A percentile compares a stretch with the other conserved stretches of the same genome.
Evolutionary conservation across 2,113 vertebrate genomes (phyloP).

Genomic region (Sciurus niger): DNA sequence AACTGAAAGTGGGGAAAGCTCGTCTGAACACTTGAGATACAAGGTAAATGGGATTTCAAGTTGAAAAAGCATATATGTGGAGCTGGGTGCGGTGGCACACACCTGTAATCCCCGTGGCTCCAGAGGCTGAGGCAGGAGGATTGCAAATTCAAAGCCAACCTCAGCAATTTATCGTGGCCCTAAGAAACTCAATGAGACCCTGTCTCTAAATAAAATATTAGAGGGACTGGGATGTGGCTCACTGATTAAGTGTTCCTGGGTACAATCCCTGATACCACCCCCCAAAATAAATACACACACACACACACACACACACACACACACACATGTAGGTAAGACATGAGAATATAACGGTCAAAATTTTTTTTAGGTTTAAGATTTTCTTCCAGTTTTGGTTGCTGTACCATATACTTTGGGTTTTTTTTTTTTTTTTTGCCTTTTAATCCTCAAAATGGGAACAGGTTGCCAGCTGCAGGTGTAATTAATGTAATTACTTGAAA

Average conservation of each 20-base stretch:
- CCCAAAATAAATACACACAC: too few species aligned
- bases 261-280: too few species aligned
- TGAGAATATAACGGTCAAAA: background rate
- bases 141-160: too few species aligned
- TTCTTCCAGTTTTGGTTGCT: conserved; percentile 25
- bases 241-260: too few species aligned
- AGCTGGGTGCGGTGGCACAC: background rate
- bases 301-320: too few species aligned
- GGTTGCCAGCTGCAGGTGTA: background rate
- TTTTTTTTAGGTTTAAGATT: background rate
- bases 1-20: background rate
- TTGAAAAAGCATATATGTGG: background rate
- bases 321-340: background rate
- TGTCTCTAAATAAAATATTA: too few species aligned
- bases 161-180: too few species aligned
- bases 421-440: conserved; percentile 13
- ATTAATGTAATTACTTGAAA: conserved; percentile 24
- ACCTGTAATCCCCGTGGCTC: too few species aligned
- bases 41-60: conserved; percentile 41
- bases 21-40: conserved; percentile 3
- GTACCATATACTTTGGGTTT: background rate
- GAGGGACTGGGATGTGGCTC: too few species aligned
- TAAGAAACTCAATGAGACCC: too few species aligned
- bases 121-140: too few species aligned
- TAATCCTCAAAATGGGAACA: conserved; percentile 25